phyloP scores from a whole-genome alignment of 92 coral and sea anemone genomes.

The Porites cylindrica region DNA sequence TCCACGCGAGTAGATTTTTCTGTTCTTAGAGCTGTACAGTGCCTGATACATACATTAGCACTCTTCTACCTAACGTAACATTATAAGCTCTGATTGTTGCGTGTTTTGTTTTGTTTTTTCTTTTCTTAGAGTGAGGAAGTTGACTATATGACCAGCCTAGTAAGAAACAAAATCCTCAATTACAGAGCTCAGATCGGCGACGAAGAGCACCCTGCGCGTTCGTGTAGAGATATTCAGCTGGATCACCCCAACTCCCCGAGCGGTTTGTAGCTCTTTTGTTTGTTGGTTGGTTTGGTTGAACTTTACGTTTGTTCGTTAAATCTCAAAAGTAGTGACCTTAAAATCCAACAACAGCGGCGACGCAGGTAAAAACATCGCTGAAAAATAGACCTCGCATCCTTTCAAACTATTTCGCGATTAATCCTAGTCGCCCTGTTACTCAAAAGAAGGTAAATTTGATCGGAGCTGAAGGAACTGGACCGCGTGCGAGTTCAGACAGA shows the following conservation, averaged over 20 bases:
- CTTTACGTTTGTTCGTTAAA: neutral
- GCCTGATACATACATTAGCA: too few species aligned
- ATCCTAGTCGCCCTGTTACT: too few species aligned
- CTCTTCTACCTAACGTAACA: too few species aligned
- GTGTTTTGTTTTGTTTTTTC: neutral
- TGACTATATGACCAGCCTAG: neutral
- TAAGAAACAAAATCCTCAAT: slow-evolving; percentile 18
- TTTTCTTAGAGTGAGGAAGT: neutral
- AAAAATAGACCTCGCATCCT: too few species aligned
- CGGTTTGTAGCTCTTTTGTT: slow-evolving; percentile 38
- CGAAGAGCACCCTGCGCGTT: slow-evolving; percentile 61
- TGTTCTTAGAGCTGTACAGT: too few species aligned
- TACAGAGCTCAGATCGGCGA: slow-evolving; percentile 56
- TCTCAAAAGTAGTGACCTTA: neutral
- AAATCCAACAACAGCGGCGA: too few species aligned
- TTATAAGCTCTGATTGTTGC: neutral
- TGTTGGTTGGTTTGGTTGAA: neutral
- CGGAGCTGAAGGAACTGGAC: too few species aligned
- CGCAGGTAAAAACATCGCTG: too few species aligned
- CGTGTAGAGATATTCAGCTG: slow-evolving; percentile 68
- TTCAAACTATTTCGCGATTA: too few species aligned
- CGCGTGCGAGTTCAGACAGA: too few species aligned
- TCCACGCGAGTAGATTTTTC: neutral
- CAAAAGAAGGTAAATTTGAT: too few species aligned
- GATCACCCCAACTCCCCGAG: slow-evolving; percentile 66